Percentiles rank a stretch among this genome's conserved stretches.
phyloP scores from a whole-genome alignment of 2,113 vertebrate genomes.

The Paedocypris sp. region DNA sequence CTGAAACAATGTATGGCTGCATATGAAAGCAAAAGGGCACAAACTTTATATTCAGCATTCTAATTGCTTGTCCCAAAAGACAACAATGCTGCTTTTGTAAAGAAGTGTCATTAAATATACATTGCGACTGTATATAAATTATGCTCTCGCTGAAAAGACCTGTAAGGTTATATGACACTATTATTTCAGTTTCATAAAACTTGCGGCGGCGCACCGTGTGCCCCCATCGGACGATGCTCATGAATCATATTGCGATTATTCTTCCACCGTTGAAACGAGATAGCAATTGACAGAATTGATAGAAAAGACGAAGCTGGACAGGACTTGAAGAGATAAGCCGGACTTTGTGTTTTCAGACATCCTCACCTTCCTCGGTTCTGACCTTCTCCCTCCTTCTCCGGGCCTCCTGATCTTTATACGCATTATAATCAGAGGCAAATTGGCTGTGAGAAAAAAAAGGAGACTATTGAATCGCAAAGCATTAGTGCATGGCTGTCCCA shows the following conservation, averaged over 20 bases:
- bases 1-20: neutral
- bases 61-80: neutral
- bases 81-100: conserved; percentile 13
- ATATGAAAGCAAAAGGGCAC: neutral
- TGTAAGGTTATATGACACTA: conserved; percentile 34
- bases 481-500: conserved; percentile 46
- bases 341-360: conserved; percentile 32
- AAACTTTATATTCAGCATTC: conserved; percentile 2
- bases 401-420: conserved; percentile 27
- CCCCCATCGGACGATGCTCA: conserved; percentile 5
- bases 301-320: conserved; percentile 30
- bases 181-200: conserved; percentile 20
- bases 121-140: conserved; percentile 34
- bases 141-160: conserved; percentile 23
- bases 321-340: conserved; percentile 32
- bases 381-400: conserved; percentile 13
- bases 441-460: conserved; percentile 41
- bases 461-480: conserved; percentile 49
- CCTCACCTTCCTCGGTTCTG: conserved; percentile 21
- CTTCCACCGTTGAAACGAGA: conserved; percentile 34
- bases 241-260: conserved; percentile 43
- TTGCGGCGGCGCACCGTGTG: neutral
- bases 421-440: conserved; percentile 40
- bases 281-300: conserved; percentile 24
- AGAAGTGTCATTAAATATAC: conserved; percentile 36